These are phyloP conservation scores for Callionymus lyra DNA, from an alignment of 2,113 vertebrate genomes.

Conservation along the genomic window DNA sequence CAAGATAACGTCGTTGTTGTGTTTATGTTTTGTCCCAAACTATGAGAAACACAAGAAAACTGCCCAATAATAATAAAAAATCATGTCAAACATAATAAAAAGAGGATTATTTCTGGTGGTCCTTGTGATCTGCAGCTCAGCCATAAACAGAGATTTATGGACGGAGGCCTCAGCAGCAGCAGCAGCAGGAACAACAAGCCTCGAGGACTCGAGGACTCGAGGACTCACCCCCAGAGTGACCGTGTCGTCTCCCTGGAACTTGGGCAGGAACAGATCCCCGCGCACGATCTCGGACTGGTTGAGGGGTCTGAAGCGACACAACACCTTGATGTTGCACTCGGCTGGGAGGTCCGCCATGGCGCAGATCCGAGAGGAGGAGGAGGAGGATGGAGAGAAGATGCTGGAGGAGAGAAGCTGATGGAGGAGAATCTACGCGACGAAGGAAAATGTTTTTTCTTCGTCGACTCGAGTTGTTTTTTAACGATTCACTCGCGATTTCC, in stretches of 20 bases:
- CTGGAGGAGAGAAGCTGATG: slow-evolving; percentile 11
- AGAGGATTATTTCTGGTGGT: too few relatives aligned
- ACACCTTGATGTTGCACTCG: slow-evolving; percentile 83
- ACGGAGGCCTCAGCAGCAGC: too few relatives aligned
- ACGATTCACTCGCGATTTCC: slow-evolving; percentile 18
- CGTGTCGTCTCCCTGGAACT: slow-evolving; percentile 78
- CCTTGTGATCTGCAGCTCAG: too few relatives aligned
- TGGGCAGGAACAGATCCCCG: slow-evolving; percentile 76
- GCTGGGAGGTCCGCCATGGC: slow-evolving; percentile 73
- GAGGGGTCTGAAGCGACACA: slow-evolving; percentile 81
- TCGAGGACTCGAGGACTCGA: too few relatives aligned
- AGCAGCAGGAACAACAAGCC: too few relatives aligned
- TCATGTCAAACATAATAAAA: too few relatives aligned
- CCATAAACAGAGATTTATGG: too few relatives aligned
- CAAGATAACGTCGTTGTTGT: too few relatives aligned
- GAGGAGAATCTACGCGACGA: slow-evolving; percentile 10
- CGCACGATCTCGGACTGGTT: slow-evolving; percentile 78
- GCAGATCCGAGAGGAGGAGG: slow-evolving; percentile 35
- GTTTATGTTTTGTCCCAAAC: too few relatives aligned
- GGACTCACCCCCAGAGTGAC: slow-evolving; percentile 74
- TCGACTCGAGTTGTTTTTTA: background rate
- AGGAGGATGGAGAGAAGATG: slow-evolving; percentile 19
- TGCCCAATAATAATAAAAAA: too few relatives aligned
- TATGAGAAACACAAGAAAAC: too few relatives aligned
- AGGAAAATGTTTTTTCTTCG: slow-evolving; percentile 1